These are phyloP conservation scores for Suricata suricatta DNA, from an alignment of 2,113 vertebrate species.

Conservation along the genomic window DNA sequence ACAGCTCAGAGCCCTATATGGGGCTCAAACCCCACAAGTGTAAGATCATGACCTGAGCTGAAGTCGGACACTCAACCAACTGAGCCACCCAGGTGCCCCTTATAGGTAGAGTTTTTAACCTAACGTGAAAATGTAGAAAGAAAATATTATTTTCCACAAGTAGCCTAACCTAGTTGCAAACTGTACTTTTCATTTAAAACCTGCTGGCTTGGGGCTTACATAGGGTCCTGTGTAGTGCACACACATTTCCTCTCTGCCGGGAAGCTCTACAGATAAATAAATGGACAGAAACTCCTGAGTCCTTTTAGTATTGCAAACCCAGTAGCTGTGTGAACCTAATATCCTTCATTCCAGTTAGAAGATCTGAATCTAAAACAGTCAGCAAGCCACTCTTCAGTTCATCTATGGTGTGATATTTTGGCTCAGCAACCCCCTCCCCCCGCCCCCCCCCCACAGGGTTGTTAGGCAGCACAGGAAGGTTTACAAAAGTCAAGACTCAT, in stretches of 20 bases:
- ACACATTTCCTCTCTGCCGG: neutral
- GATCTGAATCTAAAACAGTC: constrained; percentile 61
- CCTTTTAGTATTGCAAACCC: constrained; percentile 52
- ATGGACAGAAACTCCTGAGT: neutral
- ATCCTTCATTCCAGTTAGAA: constrained; percentile 38
- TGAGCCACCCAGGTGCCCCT: no score
- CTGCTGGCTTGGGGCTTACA: accelerated
- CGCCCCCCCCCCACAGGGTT: neutral
- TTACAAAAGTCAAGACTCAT: constrained; percentile 40
- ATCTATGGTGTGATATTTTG: constrained; percentile 48
- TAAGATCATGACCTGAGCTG: no score
- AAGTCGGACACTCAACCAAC: no score
- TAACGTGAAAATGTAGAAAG: neutral
- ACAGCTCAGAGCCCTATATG: no score
- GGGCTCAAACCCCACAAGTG: no score
- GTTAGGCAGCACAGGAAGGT: neutral
- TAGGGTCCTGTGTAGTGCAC: neutral
- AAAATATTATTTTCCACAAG: neutral
- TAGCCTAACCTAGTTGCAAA: neutral
- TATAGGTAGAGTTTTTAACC: neutral
- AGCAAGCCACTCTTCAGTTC: constrained; percentile 37
- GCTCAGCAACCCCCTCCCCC: neutral
- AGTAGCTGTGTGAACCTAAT: neutral
- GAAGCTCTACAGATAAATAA: constrained; percentile 56
- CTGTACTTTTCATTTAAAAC: neutral